A percentile compares a stretch with the other conserved stretches of the same genome.
Evolutionary conservation across 2,797 vertebrate species (phyloP).

Genomic region (Discoglossus pictus): DNA sequence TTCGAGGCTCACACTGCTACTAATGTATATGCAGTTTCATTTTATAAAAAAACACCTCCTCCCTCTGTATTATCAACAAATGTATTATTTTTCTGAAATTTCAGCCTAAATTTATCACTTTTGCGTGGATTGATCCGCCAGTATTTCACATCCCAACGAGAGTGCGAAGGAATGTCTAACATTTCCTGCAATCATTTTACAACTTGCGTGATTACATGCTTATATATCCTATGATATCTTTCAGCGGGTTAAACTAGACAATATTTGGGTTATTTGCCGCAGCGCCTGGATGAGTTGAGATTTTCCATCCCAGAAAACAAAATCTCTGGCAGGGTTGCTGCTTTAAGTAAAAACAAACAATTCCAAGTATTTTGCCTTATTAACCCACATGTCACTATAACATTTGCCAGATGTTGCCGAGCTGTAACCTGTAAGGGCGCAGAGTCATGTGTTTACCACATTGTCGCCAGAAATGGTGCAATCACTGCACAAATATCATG

Average conservation of each 20-base stretch:
- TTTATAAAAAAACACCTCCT: no score
- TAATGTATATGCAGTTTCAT: no score
- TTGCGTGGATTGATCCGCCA: no score
- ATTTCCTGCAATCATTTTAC: conserved; percentile 34
- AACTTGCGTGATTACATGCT: not conserved
- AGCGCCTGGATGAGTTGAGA: no score
- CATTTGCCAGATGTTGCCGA: conserved; percentile 30
- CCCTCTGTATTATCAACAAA: no score
- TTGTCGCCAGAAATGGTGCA: conserved; percentile 22
- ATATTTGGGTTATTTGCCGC: no score
- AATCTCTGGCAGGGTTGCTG: conserved; percentile 1
- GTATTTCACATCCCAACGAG: not conserved
- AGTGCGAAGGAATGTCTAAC: conserved; percentile 24
- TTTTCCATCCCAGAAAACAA: no score
- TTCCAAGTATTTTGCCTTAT: not conserved
- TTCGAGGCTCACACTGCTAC: no score
- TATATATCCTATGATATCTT: conserved; percentile 3
- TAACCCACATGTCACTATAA: conserved; percentile 21
- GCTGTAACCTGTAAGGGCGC: conserved; percentile 29
- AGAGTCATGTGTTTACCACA: conserved; percentile 26
- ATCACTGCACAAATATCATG: not conserved
- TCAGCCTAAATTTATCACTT: no score
- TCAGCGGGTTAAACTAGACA: not conserved
- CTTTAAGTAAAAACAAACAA: conserved; percentile 3
- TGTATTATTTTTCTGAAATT: no score